Conservation (phyloP, 2,113 vertebrate species). For the Prietella phreatophila region DNA sequence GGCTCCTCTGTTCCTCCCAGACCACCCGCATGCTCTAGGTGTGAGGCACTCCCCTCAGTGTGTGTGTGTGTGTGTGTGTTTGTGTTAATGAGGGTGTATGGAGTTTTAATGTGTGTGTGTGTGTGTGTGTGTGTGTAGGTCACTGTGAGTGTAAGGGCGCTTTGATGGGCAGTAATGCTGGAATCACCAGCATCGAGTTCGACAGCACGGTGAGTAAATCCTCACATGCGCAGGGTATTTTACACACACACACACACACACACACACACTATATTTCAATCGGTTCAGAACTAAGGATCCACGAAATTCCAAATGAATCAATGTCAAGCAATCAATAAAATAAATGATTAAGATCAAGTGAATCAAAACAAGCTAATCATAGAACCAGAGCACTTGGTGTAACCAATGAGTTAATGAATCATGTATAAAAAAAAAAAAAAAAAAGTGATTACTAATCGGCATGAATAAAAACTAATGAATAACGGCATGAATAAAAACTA, state of each 20-base stretch:
- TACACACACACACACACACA: not conserved
- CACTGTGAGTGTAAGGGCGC: slow-evolving; percentile 89
- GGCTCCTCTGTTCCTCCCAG: slow-evolving; percentile 29
- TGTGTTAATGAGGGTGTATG: not conserved
- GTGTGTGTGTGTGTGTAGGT: slow-evolving; percentile 70
- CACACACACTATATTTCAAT: too few relatives aligned
- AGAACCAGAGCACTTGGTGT: not conserved
- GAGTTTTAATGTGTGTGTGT: not conserved
- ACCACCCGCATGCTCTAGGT: slow-evolving; percentile 47
- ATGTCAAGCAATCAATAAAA: not conserved
- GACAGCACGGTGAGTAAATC: slow-evolving; percentile 88
- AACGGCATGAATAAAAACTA: not conserved
- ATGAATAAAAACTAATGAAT: not conserved
- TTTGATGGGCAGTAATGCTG: slow-evolving; percentile 93
- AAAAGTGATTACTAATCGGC: not conserved
- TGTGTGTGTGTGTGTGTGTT: too few relatives aligned
- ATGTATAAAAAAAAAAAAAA: too few relatives aligned
- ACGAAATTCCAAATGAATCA: too few relatives aligned
- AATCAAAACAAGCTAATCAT: not conserved
- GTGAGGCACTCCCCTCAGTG: slow-evolving; percentile 23
- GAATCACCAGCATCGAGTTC: slow-evolving; percentile 97
- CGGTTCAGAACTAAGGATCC: not conserved
- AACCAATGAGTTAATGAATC: not conserved
- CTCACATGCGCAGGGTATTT: not conserved
- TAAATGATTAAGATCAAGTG: not conserved